Conservation (phyloP, 1,140 invertebrate species). For the Druon quercuslanigerum region DNA sequence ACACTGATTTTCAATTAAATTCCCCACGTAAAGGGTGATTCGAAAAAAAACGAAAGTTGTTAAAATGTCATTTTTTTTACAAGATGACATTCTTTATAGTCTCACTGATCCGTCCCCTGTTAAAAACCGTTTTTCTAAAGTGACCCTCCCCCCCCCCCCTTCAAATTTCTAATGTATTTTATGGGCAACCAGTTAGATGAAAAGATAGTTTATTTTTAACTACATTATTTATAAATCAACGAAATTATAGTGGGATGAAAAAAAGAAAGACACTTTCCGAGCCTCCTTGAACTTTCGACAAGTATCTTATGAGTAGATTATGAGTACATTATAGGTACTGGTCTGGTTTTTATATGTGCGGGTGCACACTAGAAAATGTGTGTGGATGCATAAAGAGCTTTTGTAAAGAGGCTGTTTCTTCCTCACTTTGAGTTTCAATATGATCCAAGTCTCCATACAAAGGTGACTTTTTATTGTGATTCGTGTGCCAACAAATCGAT, state of each 20-base stretch:
- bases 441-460: neutral
- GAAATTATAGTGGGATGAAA: neutral
- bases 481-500: slow-evolving; percentile 30
- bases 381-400: slow-evolving; percentile 13
- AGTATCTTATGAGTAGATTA: neutral
- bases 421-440: neutral
- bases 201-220: neutral
- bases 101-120: too few species aligned
- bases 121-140: too few species aligned
- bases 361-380: neutral
- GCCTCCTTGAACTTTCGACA: neutral
- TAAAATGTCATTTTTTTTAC: neutral
- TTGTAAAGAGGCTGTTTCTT: slow-evolving; percentile 12
- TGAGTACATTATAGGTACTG: neutral
- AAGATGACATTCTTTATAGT: neutral
- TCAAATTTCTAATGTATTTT: too few species aligned
- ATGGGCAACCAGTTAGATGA: neutral
- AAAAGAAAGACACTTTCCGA: neutral
- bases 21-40: neutral
- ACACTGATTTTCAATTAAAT: too few species aligned
- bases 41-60: neutral
- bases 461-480: slow-evolving; percentile 12
- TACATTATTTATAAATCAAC: neutral
- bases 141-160: too few species aligned
- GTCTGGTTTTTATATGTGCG: neutral